Evolutionary conservation across 2,888 invertebrate genomes (phyloP).

Genomic region (Antheraea assamensis): DNA sequence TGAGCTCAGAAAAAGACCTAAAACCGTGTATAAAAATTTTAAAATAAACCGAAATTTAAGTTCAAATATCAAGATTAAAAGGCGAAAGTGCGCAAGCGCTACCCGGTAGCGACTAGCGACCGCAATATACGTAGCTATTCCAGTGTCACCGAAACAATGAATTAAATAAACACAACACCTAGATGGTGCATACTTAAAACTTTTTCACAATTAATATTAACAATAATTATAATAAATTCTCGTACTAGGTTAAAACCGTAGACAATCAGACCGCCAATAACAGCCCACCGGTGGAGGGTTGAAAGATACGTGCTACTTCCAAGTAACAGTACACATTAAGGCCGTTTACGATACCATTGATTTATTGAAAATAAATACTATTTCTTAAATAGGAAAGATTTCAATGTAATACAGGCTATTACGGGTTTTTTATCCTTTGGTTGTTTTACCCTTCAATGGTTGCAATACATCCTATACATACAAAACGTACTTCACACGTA

Average conservation of each 20-base stretch:
- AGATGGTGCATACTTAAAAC: background rate
- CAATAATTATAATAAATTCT: no score
- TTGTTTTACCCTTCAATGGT: no score
- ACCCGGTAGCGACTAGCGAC: slow-evolving; percentile 43
- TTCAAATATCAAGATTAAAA: slow-evolving; percentile 51
- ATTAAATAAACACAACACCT: background rate
- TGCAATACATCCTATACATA: no score
- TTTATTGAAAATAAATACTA: background rate
- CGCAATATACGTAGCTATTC: slow-evolving; percentile 41
- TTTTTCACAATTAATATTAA: background rate
- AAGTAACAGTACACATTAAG: no score
- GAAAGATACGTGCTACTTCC: no score
- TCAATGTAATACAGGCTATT: no score
- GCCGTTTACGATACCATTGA: background rate
- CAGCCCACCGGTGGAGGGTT: no score
- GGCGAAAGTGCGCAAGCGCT: slow-evolving; percentile 34
- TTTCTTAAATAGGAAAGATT: no score
- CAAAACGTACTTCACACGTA: no score
- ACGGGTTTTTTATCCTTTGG: no score
- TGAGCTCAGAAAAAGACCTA: no score
- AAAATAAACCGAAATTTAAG: background rate
- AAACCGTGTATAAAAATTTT: background rate
- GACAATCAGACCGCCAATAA: no score
- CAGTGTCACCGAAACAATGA: slow-evolving; percentile 13
- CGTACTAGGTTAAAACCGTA: background rate